Percentiles rank a stretch among this genome's conserved stretches.
These are phyloP conservation scores for Rhorus exstirpatorius DNA, from an alignment of 2,888 invertebrate genomes.

Conservation along the genomic window DNA sequence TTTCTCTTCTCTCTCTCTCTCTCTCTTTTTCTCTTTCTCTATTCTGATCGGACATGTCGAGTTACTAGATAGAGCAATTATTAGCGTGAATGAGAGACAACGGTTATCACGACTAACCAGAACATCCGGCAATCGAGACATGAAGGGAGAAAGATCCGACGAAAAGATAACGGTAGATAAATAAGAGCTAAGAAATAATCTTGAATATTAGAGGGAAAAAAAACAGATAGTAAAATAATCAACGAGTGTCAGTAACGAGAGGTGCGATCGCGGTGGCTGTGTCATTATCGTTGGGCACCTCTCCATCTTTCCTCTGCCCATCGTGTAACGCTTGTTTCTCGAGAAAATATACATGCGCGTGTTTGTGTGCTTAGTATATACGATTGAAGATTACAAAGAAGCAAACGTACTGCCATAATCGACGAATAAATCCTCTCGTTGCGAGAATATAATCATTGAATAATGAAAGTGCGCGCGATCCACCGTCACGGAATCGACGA, in stretches of 20 bases:
- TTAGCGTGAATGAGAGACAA: conserved; percentile 56
- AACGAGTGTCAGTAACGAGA: conserved; percentile 40
- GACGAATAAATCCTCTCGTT: conserved; percentile 58
- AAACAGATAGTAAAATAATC: conserved; percentile 13
- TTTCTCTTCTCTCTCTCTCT: conserved; percentile 24
- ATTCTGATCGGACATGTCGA: conserved; percentile 62
- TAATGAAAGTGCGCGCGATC: conserved; percentile 64
- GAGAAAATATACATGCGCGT: conserved; percentile 10
- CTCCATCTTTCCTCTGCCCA: conserved; percentile 1
- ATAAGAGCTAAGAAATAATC: conserved; percentile 46
- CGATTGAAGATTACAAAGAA: conserved; percentile 45
- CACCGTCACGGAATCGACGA: conserved; percentile 74
- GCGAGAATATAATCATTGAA: conserved; percentile 64
- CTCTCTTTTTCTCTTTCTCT: conserved; percentile 31
- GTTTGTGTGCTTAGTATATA: conserved; percentile 26
- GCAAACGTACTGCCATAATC: conserved; percentile 55
- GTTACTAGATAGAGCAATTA: conserved; percentile 67
- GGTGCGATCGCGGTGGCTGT: no score
- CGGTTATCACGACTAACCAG: conserved; percentile 49
- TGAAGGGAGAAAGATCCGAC: conserved; percentile 24
- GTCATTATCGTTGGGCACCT: conserved; percentile 41
- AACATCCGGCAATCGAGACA: conserved; percentile 9
- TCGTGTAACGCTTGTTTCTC: conserved; percentile 13
- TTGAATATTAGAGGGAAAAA: conserved; percentile 32
- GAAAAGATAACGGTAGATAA: conserved; percentile 51